Evolutionary conservation across 2,113 vertebrate species (phyloP).

Genomic region (Eubucco bourcierii): DNA sequence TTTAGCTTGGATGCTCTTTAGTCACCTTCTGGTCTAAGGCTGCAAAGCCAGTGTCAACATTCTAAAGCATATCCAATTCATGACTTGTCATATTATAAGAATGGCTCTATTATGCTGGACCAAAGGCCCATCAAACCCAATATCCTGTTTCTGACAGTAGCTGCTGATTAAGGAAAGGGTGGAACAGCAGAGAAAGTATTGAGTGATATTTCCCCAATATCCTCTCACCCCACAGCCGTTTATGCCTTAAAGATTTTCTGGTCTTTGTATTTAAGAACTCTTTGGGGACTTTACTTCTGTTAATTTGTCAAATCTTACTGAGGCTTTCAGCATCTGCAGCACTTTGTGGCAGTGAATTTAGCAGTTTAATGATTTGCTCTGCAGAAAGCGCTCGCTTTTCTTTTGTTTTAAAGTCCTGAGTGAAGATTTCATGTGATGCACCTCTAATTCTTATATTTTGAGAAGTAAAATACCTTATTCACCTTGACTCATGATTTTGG

Average conservation of each 20-base stretch:
- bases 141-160: constrained; percentile 58
- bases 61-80: background rate
- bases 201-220: constrained; percentile 37
- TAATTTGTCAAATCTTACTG: background rate
- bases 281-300: background rate
- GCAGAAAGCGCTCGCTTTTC: background rate
- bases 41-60: constrained; percentile 53
- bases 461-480: background rate
- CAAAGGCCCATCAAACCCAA: background rate
- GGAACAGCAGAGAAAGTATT: background rate
- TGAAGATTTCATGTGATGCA: background rate
- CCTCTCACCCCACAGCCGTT: background rate
- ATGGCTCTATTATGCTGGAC: constrained; percentile 24
- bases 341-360: background rate
- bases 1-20: constrained; percentile 49
- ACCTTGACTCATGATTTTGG: background rate
- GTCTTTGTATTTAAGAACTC: background rate
- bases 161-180: constrained; percentile 53
- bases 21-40: background rate
- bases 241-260: background rate
- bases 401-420: background rate
- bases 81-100: background rate
- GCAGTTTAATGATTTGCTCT: background rate
- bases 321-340: background rate
- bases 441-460: background rate